Evolutionary conservation across 2,113 vertebrate species (phyloP).

Genomic region (Sander lucioperca): DNA sequence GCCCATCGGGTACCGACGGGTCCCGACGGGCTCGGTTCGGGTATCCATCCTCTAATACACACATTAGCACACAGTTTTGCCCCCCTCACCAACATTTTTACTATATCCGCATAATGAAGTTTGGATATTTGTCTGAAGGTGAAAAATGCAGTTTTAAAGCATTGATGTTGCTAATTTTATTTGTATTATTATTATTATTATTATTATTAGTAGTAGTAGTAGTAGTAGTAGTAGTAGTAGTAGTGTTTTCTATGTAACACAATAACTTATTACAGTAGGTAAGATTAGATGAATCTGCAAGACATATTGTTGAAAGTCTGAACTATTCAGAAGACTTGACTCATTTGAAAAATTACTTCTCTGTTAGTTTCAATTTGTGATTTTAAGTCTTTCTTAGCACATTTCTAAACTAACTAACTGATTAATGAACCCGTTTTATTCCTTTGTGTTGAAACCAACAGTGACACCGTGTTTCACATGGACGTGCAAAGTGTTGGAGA

Average conservation of each 20-base stretch:
- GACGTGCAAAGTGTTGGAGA: slow-evolving; percentile 33
- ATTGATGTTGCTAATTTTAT: not conserved
- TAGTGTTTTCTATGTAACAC: not conserved
- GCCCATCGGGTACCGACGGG: too few relatives aligned
- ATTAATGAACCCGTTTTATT: slow-evolving; percentile 30
- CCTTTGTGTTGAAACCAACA: slow-evolving; percentile 27
- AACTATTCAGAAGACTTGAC: not conserved
- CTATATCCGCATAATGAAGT: not conserved
- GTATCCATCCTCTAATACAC: not conserved
- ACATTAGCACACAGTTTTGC: not conserved
- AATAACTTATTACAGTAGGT: not conserved
- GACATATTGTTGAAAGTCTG: not conserved
- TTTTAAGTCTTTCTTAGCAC: not conserved
- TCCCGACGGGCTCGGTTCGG: too few relatives aligned
- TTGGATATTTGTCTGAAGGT: not conserved
- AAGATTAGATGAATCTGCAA: not conserved
- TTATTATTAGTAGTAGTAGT: not conserved
- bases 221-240: too few relatives aligned
- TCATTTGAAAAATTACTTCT: slow-evolving; percentile 4
- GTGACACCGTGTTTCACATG: slow-evolving; percentile 26
- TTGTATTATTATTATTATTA: not conserved
- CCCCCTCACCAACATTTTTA: not conserved
- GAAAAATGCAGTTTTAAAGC: not conserved
- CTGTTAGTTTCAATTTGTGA: not conserved
- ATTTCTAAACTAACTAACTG: slow-evolving; percentile 3